Evolutionary conservation across 2,888 invertebrate genomes (phyloP), one percentile per base, ranked within the genome.

Genomic region (Sepiola atlantica): DNA sequence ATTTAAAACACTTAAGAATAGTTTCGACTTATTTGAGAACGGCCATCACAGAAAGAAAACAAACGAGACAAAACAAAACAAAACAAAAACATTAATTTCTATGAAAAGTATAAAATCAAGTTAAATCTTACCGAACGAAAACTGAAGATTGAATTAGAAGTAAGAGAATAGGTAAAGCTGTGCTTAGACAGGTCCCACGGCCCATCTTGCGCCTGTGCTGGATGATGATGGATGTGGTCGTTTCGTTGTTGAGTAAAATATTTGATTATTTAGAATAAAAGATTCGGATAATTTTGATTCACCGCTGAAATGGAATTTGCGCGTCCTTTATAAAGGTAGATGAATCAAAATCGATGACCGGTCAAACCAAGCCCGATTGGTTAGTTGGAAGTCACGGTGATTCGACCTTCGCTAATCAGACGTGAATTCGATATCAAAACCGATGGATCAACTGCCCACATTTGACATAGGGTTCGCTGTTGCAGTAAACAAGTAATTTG

Each of bases 401-500:
- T 32, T 77, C 8, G 77, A 77, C 77, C n/a, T 77, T 32, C 16
- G 77, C n/a, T 61, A 77, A 77, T 77, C 32, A 77, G 32, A n/a
- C 77, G 77, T 77, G 77, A 77, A 77, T n/a, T n/a, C n/a, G 16
- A 77, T 77, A 77, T 77, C 14, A 32, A 77, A n/a, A 32, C 8
- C 77, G 32, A n/a, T 77, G n/a, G 77, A 77, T 77, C 77, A 32
- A 77, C 77, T 77, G 77, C 77, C 77, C 77, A 77, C 77, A 77
- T 77, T 77, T 18, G 77, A n/a, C 77, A 16, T 16, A 14, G 32
- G n/a, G 18, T 77, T 77, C 77, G n/a, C 32, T 32, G n/a, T 77
- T 77, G n/a, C n/a, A 77, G n/a, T 32, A 77, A 77, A 77, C 77
- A 77, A n/a, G 77, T 77, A 77, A 77, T 77, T 77, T 77, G 77